phyloP scores from a whole-genome alignment of 2,888 invertebrate species.

The Aporophyla lueneburgensis region DNA sequence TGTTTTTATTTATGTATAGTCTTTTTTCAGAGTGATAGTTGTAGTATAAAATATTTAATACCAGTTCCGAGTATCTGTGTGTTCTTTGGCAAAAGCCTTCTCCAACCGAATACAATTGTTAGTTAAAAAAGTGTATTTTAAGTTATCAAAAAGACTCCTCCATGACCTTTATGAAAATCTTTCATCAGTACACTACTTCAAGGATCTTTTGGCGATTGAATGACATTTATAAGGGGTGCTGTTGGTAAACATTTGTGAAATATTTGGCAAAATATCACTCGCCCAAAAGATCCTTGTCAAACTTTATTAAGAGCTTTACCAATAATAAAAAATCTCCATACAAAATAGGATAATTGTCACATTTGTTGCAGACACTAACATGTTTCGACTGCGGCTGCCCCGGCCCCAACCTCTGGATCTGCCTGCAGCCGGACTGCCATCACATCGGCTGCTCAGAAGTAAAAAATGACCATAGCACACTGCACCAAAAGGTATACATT shows the following conservation, averaged over 20 bases:
- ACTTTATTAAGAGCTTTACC: not conserved
- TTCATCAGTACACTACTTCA: not conserved
- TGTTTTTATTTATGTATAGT: no score
- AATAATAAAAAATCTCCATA: not conserved
- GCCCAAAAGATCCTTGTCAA: not conserved
- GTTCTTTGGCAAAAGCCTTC: no score
- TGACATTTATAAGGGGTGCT: not conserved
- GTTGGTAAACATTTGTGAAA: not conserved
- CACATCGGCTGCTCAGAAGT: constrained; percentile 96
- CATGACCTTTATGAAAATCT: not conserved
- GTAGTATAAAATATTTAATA: no score
- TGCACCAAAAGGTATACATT: constrained; percentile 92
- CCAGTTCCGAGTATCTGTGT: no score
- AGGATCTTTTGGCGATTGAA: not conserved
- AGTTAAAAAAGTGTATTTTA: not conserved
- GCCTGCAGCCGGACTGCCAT: constrained; percentile 94
- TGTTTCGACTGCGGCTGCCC: constrained; percentile 94
- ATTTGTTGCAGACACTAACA: constrained; percentile 85
- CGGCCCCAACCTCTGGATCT: constrained; percentile 96
- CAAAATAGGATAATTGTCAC: not conserved
- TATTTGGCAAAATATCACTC: not conserved
- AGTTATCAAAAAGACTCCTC: not conserved
- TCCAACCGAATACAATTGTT: not conserved
- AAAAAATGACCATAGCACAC: constrained; percentile 95
- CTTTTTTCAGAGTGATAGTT: no score